Conservation (phyloP, 2,888 invertebrate species). For the Meiosimyza decipiens region DNA sequence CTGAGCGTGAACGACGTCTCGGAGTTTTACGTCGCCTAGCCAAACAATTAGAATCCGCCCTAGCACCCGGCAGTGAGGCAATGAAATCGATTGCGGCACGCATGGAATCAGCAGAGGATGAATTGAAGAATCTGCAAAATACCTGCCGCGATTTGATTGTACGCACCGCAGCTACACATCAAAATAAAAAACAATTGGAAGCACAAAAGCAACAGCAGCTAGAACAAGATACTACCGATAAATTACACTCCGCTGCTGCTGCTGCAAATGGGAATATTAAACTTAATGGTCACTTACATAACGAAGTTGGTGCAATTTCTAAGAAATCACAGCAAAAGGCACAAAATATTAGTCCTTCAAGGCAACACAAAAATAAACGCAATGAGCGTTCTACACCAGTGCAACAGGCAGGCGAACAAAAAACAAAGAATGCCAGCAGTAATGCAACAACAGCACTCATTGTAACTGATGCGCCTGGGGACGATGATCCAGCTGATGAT, state of each 20-base stretch:
- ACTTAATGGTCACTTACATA: constrained; percentile 35
- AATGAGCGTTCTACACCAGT: constrained; percentile 36
- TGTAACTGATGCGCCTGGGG: constrained; percentile 45
- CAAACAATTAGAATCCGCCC: constrained; percentile 73
- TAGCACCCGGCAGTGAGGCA: constrained; percentile 76
- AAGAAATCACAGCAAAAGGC: constrained; percentile 2
- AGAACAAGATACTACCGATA: constrained; percentile 30
- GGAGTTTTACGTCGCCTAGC: constrained; percentile 75
- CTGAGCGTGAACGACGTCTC: constrained; percentile 75
- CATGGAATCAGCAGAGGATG: constrained; percentile 76
- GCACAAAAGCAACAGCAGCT: constrained; percentile 41
- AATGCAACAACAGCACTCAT: constrained; percentile 30
- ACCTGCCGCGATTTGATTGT: constrained; percentile 73
- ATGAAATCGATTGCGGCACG: constrained; percentile 73
- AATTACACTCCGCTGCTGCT: constrained; percentile 32
- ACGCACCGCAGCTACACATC: constrained; percentile 65
- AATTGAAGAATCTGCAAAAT: constrained; percentile 74
- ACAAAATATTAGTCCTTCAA: background rate
- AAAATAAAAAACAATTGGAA: constrained; percentile 55
- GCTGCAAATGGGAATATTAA: constrained; percentile 38
- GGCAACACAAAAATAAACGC: constrained; percentile 46
- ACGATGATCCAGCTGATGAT: constrained; percentile 56
- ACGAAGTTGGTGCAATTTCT: background rate
- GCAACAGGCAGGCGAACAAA: background rate
- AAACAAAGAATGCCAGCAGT: background rate